These are phyloP conservation scores for Philereme transversata DNA, from an alignment of 2,888 invertebrate genomes.

Conservation along the genomic window DNA sequence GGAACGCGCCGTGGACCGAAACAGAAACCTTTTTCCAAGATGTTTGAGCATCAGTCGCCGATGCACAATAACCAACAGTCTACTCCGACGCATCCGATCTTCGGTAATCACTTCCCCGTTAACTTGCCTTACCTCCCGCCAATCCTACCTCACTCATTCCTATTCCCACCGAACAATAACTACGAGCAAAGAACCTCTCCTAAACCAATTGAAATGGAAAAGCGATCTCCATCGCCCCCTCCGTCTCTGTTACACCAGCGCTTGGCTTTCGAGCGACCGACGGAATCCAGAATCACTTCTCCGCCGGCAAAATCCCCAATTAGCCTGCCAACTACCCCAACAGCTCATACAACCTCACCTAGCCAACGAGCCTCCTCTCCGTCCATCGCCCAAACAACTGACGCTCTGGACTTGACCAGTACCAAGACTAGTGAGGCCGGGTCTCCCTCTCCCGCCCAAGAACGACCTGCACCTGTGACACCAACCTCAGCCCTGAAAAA, in stretches of 20 bases:
- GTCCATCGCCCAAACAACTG: conserved; percentile 48
- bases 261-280: conserved; percentile 58
- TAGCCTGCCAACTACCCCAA: conserved; percentile 58
- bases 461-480: conserved; percentile 60
- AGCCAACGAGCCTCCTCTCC: conserved; percentile 37
- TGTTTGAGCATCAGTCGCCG: conserved; percentile 64
- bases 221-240: conserved; percentile 54
- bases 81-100: conserved; percentile 67
- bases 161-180: conserved; percentile 78
- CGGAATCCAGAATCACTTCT: conserved; percentile 48
- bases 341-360: conserved; percentile 46
- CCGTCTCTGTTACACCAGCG: conserved; percentile 71
- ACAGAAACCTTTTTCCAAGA: conserved; percentile 74
- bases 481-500: conserved; percentile 82
- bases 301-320: conserved; percentile 60
- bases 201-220: conserved; percentile 56
- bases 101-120: conserved; percentile 73
- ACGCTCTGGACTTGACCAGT: conserved; percentile 85
- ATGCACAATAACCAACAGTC: conserved; percentile 54
- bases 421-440: conserved; percentile 73
- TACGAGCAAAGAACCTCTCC: conserved; percentile 67
- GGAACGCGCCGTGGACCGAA: conserved; percentile 95
- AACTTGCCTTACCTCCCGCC: conserved; percentile 76
- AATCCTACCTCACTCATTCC: conserved; percentile 75
- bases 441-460: conserved; percentile 61